Base-by-base conservation (phyloP, 2,888 invertebrate genomes). In the Phania funesta region DNA sequence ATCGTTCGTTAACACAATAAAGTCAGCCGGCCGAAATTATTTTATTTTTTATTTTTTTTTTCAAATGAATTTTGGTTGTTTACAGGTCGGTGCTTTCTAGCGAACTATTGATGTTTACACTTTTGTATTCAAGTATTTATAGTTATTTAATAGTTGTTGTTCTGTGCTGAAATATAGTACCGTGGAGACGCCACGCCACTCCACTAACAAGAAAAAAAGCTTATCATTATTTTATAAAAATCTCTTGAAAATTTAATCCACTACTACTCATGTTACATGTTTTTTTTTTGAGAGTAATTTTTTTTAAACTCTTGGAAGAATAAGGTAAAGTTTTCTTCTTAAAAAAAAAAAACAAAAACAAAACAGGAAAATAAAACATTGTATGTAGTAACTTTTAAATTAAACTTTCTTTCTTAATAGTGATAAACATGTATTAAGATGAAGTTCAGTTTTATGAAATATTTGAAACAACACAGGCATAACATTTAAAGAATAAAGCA, bases 91-190 rank as follows among this genome's bases (percentile, higher is more conserved):
- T 35, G 74, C 44, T 65, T 78, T 68, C 50, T 65, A 64, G 20
- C 58, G 16, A 74, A 82, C 82, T 82, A 70, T 78, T 65, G 41
- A 13, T 54, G 38, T 54, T 74, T 65, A 44, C 68, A 65, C 24
- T 70, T 58, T 68, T 50, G 46, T 54, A 44, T 56, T 64, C n/a
- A 70, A 16, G 68, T 82, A 78, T 82, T 82, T 82, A 82, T 82
- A 82, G 82, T 74, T 52, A 48, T 67, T 76, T 65, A 26, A 71
- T 71, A 65, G 78, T 78, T 78, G 50, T 65, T 46, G 54, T 46
- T 52, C 24, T 24, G 16, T 24, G 11, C 41, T 65, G 35, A 65
- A 41, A 35, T 44, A 6, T 52, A 24, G 32, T 4, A 38, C 6
- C 9, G 35, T n/a, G 32, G 18, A 16, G 26, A 18, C n/a, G 22